These are phyloP conservation scores for Bedellia somnulentella DNA, from an alignment of 2,888 invertebrate genomes.

Conservation along the genomic window DNA sequence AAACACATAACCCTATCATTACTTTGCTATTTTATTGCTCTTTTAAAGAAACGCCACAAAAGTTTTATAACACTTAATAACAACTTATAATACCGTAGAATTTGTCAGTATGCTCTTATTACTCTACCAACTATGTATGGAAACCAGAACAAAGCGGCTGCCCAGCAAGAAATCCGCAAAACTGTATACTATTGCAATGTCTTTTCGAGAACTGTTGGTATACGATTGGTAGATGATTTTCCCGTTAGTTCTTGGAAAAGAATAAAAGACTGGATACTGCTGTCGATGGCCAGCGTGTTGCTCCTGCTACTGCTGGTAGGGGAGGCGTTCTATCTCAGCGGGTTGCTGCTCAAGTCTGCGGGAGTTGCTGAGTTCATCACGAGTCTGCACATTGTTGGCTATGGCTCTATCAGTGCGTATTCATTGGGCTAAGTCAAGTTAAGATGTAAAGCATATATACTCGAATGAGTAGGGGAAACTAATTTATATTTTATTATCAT, in stretches of 20 bases:
- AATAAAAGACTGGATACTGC: constrained; percentile 13
- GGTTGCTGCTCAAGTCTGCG: constrained; percentile 18
- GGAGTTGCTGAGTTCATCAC: constrained; percentile 28
- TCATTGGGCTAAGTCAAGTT: too few species aligned
- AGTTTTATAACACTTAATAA: too few species aligned
- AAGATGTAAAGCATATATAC: too few species aligned
- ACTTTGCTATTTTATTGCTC: too few species aligned
- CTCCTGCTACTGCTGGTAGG: constrained; percentile 22
- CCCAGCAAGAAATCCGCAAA: constrained; percentile 21
- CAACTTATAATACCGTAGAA: too few species aligned
- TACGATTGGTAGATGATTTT: constrained; percentile 24
- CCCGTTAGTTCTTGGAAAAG: constrained; percentile 15
- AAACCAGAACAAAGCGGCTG: too few species aligned
- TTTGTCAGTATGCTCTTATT: too few species aligned
- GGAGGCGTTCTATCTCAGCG: constrained; percentile 22
- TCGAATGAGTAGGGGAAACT: too few species aligned
- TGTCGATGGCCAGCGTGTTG: constrained; percentile 17
- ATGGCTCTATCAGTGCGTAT: constrained; percentile 36
- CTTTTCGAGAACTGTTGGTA: constrained; percentile 22
- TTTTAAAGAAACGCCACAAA: too few species aligned
- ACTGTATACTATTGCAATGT: constrained; percentile 25
- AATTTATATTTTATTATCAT: too few species aligned
- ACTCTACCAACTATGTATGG: too few species aligned
- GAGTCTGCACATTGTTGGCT: constrained; percentile 33
- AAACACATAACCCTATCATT: too few species aligned